Evolutionary conservation across 1,140 invertebrate genomes (phyloP), one percentile per base, ranked within the genome.

Genomic region (Pseudomyrmex sp.): DNA sequence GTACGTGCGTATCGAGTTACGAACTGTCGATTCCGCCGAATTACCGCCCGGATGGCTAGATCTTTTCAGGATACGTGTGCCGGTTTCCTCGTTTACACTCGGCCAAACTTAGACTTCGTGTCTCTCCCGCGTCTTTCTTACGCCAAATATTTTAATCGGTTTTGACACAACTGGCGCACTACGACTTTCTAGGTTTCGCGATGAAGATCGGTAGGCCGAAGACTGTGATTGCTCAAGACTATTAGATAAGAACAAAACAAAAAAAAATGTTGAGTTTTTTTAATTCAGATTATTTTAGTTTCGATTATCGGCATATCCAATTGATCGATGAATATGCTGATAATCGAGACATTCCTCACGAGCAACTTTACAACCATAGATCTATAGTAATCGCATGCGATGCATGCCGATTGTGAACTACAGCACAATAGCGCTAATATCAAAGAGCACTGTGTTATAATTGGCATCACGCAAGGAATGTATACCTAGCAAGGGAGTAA

Each of bases 11-110:
- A 86, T 91, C 85, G 84, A 85, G 69, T 91, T 90, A 88, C 90
- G n/a, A 70, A 56, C 65, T 66, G 88, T 87, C 72, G 70, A 88
- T 91, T 92, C 85, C 69, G 58, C 69, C 82, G 84, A 91, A 92
- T 85, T 90, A 88, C 70, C 79, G 61, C 61, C 80, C 79, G 66
- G 48, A 84, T 76, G 84, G 63, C 50, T 90, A 87, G 72, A 83
- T 68, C 65, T 79, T 69, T 85, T 70, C 58, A 82, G 74, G 35
- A 5, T 66, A 74, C 44, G 56, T 52, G 56, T 52, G 35, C 48
- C 23, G 12, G 23, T 86, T 88, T 82, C 56, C 85, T 9, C 35
- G 69, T 79, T 86, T 69, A n/a, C n/a, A n/a, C 54, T 79, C 72
- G 56, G 26, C 35, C 59, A 23, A 79, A 56, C 59, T 50, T 62